Evolutionary conservation across 2,113 vertebrate genomes (phyloP).

Genomic region (Cyprinodon variegatus): DNA sequence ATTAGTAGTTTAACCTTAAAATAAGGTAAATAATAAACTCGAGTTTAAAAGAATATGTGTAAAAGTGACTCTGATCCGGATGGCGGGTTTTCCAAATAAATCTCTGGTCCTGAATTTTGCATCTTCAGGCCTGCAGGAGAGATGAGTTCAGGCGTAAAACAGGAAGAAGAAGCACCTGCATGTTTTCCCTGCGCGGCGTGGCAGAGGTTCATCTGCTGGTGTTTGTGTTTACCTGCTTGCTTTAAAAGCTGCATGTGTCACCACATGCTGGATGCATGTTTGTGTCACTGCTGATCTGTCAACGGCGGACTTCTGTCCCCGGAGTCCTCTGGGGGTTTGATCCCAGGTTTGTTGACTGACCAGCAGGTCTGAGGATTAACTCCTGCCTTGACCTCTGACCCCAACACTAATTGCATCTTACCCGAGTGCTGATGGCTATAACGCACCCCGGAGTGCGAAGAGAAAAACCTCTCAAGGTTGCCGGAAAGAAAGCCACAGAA

Average conservation of each 20-base stretch:
- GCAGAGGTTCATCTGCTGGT: slow-evolving; percentile 16
- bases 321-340: slow-evolving; percentile 83
- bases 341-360: slow-evolving; percentile 74
- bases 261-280: slow-evolving; percentile 33
- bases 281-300: slow-evolving; percentile 80
- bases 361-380: slow-evolving; percentile 63
- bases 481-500: slow-evolving; percentile 54
- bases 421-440: slow-evolving; percentile 67
- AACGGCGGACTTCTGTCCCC: slow-evolving; percentile 87
- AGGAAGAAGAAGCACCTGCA: neutral
- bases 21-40: no score
- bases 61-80: no score
- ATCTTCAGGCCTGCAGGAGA: no score
- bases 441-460: slow-evolving; percentile 37
- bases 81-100: no score
- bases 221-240: slow-evolving; percentile 25
- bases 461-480: slow-evolving; percentile 39
- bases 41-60: no score
- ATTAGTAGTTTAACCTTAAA: no score
- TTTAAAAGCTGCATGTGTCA: slow-evolving; percentile 15
- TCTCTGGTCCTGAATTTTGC: no score
- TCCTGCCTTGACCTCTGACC: slow-evolving; percentile 71
- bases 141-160: no score
- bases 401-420: slow-evolving; percentile 68
- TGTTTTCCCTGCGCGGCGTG: no score